These are phyloP conservation scores for Marisa cornuarietis DNA, from an alignment of 1,140 invertebrate genomes.

Conservation along the genomic window DNA sequence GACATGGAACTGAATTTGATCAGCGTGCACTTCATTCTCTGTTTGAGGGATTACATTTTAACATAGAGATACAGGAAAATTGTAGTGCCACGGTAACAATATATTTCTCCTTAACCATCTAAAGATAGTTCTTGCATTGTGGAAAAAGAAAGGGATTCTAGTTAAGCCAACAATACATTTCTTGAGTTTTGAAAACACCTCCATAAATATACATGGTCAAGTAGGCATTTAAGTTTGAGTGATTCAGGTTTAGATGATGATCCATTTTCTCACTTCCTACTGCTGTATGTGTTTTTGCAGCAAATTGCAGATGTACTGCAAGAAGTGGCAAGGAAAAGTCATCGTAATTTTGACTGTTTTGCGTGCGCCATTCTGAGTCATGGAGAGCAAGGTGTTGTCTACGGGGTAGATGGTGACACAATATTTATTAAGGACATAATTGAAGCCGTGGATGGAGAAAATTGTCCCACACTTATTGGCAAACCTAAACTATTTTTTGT, in stretches of 20 bases:
- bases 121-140: background rate
- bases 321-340: conserved; percentile 8
- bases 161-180: no score
- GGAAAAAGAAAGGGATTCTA: background rate
- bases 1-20: conserved; percentile 17
- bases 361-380: conserved; percentile 56
- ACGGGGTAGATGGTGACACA: conserved; percentile 47
- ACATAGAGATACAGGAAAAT: conserved; percentile 2
- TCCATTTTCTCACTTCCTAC: no score
- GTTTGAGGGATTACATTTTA: conserved; percentile 9
- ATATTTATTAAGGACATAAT: conserved; percentile 49
- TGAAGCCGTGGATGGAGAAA: conserved; percentile 43
- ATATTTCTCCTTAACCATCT: no score
- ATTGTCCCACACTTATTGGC: conserved; percentile 46
- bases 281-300: background rate
- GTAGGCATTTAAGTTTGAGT: no score
- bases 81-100: conserved; percentile 1
- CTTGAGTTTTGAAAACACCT: no score
- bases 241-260: no score
- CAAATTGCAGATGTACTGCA: conserved; percentile 6
- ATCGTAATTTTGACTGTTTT: conserved; percentile 46
- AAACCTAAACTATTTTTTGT: conserved; percentile 66
- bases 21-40: background rate
- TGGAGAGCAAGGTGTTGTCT: conserved; percentile 49
- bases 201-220: no score